Evolutionary conservation across 2,888 invertebrate species (phyloP).

Genomic region (Phyllotreta cruciferae): DNA sequence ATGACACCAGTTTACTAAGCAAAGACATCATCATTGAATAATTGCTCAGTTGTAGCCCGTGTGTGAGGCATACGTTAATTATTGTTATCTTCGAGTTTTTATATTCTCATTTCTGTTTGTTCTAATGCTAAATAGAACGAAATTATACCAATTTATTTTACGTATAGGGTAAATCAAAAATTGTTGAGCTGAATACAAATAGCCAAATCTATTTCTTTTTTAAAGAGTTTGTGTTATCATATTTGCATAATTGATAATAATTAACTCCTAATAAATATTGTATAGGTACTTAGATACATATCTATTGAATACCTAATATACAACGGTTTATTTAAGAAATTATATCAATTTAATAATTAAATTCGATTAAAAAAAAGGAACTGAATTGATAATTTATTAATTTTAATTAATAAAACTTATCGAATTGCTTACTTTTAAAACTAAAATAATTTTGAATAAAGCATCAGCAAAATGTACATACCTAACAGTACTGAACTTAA

Average conservation of each 20-base stretch:
- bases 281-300: too few species aligned
- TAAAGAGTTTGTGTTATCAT: background rate
- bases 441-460: too few species aligned
- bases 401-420: too few species aligned
- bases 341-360: too few species aligned
- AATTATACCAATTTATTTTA: too few species aligned
- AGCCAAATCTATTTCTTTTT: background rate
- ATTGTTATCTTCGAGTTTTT: conserved; percentile 9
- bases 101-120: conserved; percentile 1
- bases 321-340: too few species aligned
- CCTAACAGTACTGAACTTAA: too few species aligned
- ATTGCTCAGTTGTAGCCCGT: conserved; percentile 4
- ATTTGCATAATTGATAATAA: conserved; percentile 8
- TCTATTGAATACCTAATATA: too few species aligned
- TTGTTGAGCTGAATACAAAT: background rate
- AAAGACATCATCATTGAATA: conserved; percentile 22
- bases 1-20: conserved; percentile 30
- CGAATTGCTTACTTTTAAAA: too few species aligned
- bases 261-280: background rate
- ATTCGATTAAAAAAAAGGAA: too few species aligned
- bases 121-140: background rate
- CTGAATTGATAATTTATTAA: too few species aligned
- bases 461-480: too few species aligned
- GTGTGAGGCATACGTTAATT: conserved; percentile 14
- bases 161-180: background rate